Base-by-base conservation (phyloP, 1,140 invertebrate genomes). In the Cotesia typhae region DNA sequence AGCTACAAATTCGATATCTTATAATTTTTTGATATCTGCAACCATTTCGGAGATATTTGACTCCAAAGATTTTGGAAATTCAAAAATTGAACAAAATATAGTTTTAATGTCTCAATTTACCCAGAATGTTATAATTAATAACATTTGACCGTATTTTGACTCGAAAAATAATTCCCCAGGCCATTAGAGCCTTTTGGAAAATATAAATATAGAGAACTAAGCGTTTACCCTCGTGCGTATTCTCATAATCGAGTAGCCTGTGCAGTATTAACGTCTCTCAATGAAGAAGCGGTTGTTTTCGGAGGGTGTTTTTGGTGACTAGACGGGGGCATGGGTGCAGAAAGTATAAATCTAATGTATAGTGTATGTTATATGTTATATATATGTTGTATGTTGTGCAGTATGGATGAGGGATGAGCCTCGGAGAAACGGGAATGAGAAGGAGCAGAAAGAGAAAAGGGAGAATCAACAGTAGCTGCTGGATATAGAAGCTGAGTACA, bases 401-500 rank as follows among this genome's bases (percentile, higher is more conserved):
- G 69, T 52, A 53, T 35, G 57, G 38, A 20, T n/a, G 38, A 14
- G 51, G 37, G 61, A 28, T 28, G 4, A 53, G 20, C 35, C 17
- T n/a, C 28, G 2, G 41, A 47, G 3, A 12, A 52, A 35, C 14
- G 61, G 38, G 60, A 36, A 20, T 53, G 51, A 63, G 59, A 53
- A 63, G n/a, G 47, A 37, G 41, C 53, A 74, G 69, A 52, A 70
- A 68, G 73, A 47, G 53, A 67, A 60, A 51, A 71, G 70, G 63
- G 65, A 75, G 41, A 47, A 47, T 10, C 6, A 47, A 10, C 10
- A 47, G 41, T 47, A 47, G 41, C 41, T 47, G 41, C 28, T 28
- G 28, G 28, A 28, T 28, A 28, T 28, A 28, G 28, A 77, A 75
- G 71, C 76, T 71, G 79, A 78, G 77, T 79, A 77, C 77, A 76